Conservation (phyloP, 2,113 vertebrate genomes). For the Neodon shergylaensis region DNA sequence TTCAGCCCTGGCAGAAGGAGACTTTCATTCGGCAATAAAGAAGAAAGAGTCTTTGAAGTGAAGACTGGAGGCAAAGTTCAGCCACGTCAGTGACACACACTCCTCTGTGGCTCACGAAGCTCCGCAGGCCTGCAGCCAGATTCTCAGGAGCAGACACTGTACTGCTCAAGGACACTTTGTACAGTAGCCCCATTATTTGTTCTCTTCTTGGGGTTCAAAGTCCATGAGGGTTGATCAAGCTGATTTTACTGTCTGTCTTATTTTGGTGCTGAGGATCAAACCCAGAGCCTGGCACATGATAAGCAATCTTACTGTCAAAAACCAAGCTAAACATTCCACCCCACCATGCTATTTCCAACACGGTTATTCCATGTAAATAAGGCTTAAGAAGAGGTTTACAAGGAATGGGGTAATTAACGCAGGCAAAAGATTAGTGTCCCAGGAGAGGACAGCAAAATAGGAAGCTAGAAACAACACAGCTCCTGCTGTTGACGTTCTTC, state of each 20-base stretch:
- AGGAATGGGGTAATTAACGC: background rate
- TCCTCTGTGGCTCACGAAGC: background rate
- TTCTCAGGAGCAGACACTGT: background rate
- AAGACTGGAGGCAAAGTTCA: background rate
- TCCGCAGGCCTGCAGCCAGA: background rate
- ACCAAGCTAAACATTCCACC: background rate
- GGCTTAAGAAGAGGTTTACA: background rate
- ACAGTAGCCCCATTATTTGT: background rate
- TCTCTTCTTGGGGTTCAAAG: constrained; percentile 15
- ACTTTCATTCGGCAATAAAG: background rate
- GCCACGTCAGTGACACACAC: background rate
- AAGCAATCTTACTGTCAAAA: background rate
- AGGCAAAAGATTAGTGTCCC: background rate
- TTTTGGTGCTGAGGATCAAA: background rate
- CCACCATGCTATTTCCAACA: background rate
- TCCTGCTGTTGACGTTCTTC: background rate
- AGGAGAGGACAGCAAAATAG: background rate
- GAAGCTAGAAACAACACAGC: background rate
- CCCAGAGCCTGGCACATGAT: too few relatives aligned
- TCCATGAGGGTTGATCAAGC: background rate
- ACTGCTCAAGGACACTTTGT: background rate
- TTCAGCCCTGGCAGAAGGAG: background rate
- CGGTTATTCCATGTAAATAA: background rate
- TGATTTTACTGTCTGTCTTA: background rate
- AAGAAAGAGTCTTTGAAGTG: background rate